phyloP scores from a whole-genome alignment of 2,113 vertebrate genomes.

The Sphyrna mokarran region DNA sequence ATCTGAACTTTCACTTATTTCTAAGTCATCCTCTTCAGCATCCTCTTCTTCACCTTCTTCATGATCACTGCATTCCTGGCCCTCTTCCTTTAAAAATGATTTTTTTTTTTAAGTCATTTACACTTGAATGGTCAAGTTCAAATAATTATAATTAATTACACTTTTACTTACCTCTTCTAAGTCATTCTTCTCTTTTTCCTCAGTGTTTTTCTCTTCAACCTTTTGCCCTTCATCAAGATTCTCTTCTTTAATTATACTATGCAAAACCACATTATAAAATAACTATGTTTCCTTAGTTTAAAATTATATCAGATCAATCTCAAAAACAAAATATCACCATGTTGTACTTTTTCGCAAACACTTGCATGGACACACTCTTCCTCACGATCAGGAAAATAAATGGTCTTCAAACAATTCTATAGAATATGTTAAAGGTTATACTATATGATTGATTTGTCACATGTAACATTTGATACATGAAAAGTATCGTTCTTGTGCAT shows the following conservation, averaged over 20 bases:
- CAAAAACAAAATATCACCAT: background rate
- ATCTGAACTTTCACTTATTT: slow-evolving; percentile 81
- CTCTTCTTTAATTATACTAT: slow-evolving; percentile 74
- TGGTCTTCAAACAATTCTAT: background rate
- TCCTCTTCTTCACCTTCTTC: slow-evolving; percentile 83
- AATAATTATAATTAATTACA: background rate
- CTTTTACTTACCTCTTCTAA: slow-evolving; percentile 64
- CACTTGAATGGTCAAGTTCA: background rate
- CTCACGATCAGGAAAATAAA: background rate
- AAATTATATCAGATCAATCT: background rate
- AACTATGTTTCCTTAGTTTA: background rate
- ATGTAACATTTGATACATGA: too few relatives aligned
- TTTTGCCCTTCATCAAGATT: slow-evolving; percentile 82
- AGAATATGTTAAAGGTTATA: background rate
- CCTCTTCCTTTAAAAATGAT: slow-evolving; percentile 62
- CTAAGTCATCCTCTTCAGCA: slow-evolving; percentile 78
- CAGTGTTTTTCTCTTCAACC: slow-evolving; percentile 65
- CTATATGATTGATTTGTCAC: background rate
- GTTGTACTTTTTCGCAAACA: background rate
- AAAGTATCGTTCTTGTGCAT: too few relatives aligned
- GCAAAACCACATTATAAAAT: background rate
- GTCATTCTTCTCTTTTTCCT: slow-evolving; percentile 66
- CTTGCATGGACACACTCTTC: background rate
- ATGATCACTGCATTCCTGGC: slow-evolving; percentile 78
- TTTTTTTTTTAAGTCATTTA: background rate